Evolutionary conservation across 2,797 vertebrate genomes (phyloP), one percentile per base, ranked within the genome.

Genomic region (Neosilurus mollespiculum): DNA sequence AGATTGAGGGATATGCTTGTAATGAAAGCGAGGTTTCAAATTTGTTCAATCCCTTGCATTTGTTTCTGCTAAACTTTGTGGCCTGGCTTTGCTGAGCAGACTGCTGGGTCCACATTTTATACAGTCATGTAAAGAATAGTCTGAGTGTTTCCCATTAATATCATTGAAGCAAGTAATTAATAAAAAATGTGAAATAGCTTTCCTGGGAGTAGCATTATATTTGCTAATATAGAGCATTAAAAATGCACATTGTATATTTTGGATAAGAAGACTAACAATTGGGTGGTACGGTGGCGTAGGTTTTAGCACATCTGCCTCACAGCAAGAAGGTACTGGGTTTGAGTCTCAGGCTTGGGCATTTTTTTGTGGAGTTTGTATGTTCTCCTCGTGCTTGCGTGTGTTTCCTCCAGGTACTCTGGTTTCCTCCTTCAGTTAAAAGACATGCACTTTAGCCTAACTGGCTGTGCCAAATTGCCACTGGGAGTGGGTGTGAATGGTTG

Each of bases 1-100:
- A 78, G 59, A 43, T 62, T 77, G 58, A 77, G 6, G 67, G 62
- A 54, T 67, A 51, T 56, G 58, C 70, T 51, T 64, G 58, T 53
- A 64, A 51, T 22, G 37, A 67, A 70, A 65, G 30, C 30, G 69
- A 11, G 65, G 53, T 69, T 80, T 58, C 53, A 37, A 80, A 34
- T 16, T 54, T 10, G 79, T 16, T 69, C 43, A 37, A 54, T 56
- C 4, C 18, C 37, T 34, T 1, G 9, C 54, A 59, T 76, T 80
- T 30, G 65, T 34, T 37, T 59, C 59, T 80, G 12, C 6, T 70
- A 69, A 58, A 10, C 53, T 30, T 22, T 30, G 22, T 65, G 61
- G 18, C 24, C 34, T 66, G 43, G n/a, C 34, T n/a, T 78, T 62
- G 22, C 58, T 49, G 22, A 24, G 34, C 58, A 14, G 62, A 49